Conservation (phyloP, 1,140 invertebrate species). For the Drosophila rufa region DNA sequence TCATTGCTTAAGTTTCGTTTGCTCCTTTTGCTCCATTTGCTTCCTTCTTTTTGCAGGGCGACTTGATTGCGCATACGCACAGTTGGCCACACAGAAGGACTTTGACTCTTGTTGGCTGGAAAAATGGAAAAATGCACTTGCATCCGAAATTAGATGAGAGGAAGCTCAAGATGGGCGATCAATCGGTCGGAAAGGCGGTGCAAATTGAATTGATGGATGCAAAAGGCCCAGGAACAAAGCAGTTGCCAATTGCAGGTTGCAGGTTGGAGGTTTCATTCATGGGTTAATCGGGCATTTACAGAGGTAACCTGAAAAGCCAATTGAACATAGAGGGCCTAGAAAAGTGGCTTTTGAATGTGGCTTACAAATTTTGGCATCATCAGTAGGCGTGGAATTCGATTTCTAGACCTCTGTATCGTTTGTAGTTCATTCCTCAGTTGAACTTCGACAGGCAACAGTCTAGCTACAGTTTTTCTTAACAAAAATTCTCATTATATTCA, state of each 20-base stretch:
- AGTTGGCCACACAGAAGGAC: slow-evolving; percentile 18
- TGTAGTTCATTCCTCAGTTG: too few relatives aligned
- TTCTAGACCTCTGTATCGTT: too few relatives aligned
- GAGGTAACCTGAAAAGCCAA: not conserved
- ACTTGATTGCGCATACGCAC: slow-evolving; percentile 48
- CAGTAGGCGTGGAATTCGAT: too few relatives aligned
- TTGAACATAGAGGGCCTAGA: not conserved
- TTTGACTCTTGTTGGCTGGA: not conserved
- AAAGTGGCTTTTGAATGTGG: not conserved
- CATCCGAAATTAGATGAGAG: slow-evolving; percentile 22
- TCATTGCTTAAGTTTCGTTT: slow-evolving; percentile 58
- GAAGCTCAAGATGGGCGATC: slow-evolving; percentile 26
- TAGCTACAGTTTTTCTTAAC: too few relatives aligned
- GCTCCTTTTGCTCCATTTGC: slow-evolving; percentile 8
- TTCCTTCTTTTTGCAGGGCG: not conserved
- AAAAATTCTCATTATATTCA: too few relatives aligned
- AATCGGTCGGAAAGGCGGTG: slow-evolving; percentile 25
- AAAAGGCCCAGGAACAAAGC: slow-evolving; percentile 19
- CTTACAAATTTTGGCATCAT: too few relatives aligned
- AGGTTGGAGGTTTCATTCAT: not conserved
- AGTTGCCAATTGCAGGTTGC: not conserved
- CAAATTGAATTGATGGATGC: slow-evolving; percentile 34
- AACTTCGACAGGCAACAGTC: too few relatives aligned
- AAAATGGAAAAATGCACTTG: slow-evolving; percentile 18
- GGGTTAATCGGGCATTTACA: slow-evolving; percentile 36